Conservation (phyloP, 2,113 vertebrate species). For the Marcusenius ussheri region DNA sequence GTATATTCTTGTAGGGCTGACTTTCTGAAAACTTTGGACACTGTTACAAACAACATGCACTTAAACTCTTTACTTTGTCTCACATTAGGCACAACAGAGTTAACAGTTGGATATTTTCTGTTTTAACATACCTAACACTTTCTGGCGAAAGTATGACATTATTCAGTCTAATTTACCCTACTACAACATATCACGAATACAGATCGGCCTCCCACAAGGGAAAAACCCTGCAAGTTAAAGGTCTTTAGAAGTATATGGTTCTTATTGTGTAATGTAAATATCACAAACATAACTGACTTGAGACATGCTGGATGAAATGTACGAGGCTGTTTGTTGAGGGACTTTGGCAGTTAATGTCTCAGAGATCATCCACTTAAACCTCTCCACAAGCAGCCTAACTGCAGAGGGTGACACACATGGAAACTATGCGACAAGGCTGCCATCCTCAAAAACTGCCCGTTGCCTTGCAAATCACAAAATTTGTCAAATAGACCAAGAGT, state of each 20-base stretch:
- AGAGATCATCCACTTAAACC: background rate
- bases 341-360: background rate
- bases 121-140: background rate
- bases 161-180: background rate
- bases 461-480: slow-evolving; percentile 4
- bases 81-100: background rate
- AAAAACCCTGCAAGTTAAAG: background rate
- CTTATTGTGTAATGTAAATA: background rate
- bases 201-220: background rate
- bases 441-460: background rate
- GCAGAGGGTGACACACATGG: slow-evolving; percentile 9
- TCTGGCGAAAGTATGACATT: background rate
- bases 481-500: background rate
- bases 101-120: background rate
- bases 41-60: background rate
- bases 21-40: background rate
- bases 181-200: background rate
- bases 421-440: background rate
- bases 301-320: background rate
- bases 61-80: background rate
- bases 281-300: background rate
- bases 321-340: background rate
- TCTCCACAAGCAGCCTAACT: background rate
- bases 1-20: background rate
- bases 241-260: background rate